Evolutionary conservation across 2,113 vertebrate genomes (phyloP).

Genomic region (Zosterops lateralis): DNA sequence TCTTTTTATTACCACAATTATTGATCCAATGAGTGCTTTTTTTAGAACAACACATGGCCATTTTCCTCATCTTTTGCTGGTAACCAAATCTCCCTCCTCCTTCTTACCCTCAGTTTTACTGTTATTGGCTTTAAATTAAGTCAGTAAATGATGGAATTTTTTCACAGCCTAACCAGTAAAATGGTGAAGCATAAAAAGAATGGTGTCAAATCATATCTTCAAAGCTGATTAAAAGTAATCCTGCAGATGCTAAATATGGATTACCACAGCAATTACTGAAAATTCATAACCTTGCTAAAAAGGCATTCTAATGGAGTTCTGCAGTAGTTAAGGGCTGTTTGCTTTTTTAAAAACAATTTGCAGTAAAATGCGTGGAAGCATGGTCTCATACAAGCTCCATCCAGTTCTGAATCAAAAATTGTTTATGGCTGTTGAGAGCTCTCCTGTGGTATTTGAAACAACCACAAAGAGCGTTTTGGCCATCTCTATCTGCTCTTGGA

Average conservation of each 20-base stretch:
- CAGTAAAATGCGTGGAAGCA: not conserved
- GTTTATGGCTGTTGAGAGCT: not conserved
- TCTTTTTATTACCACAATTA: not conserved
- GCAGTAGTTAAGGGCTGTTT: conserved; percentile 6
- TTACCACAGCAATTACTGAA: conserved; percentile 66
- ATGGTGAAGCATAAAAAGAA: conserved; percentile 39
- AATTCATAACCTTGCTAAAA: conserved; percentile 51
- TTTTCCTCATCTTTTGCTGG: not conserved
- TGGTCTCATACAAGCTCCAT: not conserved
- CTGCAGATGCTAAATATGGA: conserved; percentile 65
- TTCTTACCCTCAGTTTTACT: conserved; percentile 5
- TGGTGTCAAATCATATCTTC: conserved; percentile 49
- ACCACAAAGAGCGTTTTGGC: not conserved
- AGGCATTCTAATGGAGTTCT: conserved; percentile 17
- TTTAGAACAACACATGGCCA: not conserved
- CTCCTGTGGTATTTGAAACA: not conserved
- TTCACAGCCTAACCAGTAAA: conserved; percentile 27
- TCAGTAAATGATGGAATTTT: not conserved
- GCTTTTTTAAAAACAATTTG: conserved; percentile 33
- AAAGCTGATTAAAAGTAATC: conserved; percentile 68
- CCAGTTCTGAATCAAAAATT: not conserved
- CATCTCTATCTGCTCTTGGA: not conserved
- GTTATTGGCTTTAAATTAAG: conserved; percentile 45
- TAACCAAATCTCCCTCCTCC: not conserved
- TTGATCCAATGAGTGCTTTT: not conserved